These are phyloP conservation scores for Pinna nobilis DNA, from an alignment of 1,140 invertebrate genomes.

Conservation along the genomic window DNA sequence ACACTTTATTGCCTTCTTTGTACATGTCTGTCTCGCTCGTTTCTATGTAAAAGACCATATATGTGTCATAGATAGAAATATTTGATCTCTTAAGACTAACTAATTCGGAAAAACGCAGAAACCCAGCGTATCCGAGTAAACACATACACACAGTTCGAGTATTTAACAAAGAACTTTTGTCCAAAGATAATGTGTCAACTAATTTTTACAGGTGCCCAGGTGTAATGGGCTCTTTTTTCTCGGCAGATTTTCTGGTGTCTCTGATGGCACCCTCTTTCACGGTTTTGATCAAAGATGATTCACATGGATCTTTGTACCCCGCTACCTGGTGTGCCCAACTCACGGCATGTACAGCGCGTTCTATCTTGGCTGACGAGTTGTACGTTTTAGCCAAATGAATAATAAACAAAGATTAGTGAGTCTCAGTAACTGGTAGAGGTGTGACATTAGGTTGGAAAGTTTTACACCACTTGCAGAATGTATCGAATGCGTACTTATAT, in stretches of 20 bases:
- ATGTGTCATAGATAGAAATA: slow-evolving; percentile 6
- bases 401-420: slow-evolving; percentile 2
- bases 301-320: slow-evolving; percentile 9
- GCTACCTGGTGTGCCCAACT: slow-evolving; percentile 17
- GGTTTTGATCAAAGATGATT: slow-evolving; percentile 18
- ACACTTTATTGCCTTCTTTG: slow-evolving; percentile 23
- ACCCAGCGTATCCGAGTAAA: slow-evolving; percentile 37
- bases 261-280: too few species aligned
- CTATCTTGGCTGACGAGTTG: slow-evolving; percentile 6
- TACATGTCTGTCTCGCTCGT: slow-evolving; percentile 40
- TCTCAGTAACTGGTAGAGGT: slow-evolving; percentile 6
- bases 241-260: background rate
- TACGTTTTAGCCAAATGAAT: slow-evolving; percentile 18
- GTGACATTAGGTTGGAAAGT: background rate
- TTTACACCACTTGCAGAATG: slow-evolving; percentile 20
- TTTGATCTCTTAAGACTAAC: slow-evolving; percentile 28
- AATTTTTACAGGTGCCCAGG: slow-evolving; percentile 15
- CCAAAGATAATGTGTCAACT: background rate
- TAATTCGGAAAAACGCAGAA: slow-evolving; percentile 32
- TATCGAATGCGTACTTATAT: slow-evolving; percentile 21
- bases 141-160: slow-evolving; percentile 9
- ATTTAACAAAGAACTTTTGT: background rate
- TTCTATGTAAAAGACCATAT: slow-evolving; percentile 28
- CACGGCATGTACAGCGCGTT: slow-evolving; percentile 14
- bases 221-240: slow-evolving; percentile 29